Evolutionary conservation across 2,113 vertebrate species (phyloP).

Genomic region (Phyllostomus discolor): DNA sequence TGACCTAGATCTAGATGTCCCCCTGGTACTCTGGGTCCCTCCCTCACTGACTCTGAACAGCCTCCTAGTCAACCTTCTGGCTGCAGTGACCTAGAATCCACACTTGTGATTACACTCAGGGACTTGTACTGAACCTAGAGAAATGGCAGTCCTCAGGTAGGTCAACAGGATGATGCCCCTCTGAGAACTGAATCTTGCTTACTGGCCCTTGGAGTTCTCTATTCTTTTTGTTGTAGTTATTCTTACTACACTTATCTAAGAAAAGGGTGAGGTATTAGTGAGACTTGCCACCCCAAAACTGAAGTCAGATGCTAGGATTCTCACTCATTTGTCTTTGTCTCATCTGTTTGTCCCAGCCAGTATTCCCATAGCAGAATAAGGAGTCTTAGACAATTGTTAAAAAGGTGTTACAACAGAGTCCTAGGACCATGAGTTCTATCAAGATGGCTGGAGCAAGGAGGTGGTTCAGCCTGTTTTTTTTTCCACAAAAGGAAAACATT

Average conservation of each 20-base stretch:
- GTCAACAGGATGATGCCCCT: neutral
- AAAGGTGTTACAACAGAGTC: too few relatives aligned
- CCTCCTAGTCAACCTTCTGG: neutral
- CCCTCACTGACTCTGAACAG: neutral
- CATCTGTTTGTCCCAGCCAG: neutral
- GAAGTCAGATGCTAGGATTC: neutral
- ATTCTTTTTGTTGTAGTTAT: neutral
- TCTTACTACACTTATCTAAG: neutral
- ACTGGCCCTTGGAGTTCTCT: neutral
- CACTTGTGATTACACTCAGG: neutral
- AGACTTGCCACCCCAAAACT: neutral
- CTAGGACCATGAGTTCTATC: neutral
- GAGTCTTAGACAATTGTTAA: neutral
- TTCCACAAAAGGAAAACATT: neutral
- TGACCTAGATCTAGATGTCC: neutral
- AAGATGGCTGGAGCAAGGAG: neutral
- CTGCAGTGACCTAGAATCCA: neutral
- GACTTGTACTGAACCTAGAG: neutral
- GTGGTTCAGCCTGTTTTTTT: neutral
- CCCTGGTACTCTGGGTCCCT: neutral
- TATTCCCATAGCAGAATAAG: neutral
- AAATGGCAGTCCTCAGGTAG: neutral
- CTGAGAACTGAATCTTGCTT: neutral
- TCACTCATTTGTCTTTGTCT: neutral
- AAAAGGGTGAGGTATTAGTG: neutral